Base-by-base conservation (phyloP, 2,888 invertebrate genomes). In the Oscheius sp. region DNA sequence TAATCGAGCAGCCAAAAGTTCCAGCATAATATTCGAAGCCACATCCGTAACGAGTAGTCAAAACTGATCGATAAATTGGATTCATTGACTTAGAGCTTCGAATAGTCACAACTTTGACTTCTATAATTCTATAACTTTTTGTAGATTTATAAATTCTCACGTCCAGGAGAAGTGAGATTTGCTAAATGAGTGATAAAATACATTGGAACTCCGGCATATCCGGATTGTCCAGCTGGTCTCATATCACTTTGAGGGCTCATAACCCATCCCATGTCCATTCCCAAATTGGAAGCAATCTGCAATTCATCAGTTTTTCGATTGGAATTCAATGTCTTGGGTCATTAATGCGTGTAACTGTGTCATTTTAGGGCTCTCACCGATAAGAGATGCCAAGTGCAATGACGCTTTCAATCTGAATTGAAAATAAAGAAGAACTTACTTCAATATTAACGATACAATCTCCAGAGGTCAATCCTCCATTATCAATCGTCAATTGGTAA, bases 21-120 rank as follows among this genome's bases (percentile, higher is more conserved):
- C 82, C 82, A 33, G 82, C 82, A 57, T 79, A 81, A 66, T 65
- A 77, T 64, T 80, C 80, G 46, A 74, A 77, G 20, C 63, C 73
- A 55, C 80, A 80, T 48, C 70, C 71, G 57, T 73, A 78, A 64
- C 80, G 73, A 48, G 65, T 65, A 42, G 76, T 78, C 33, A 79
- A 65, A 6, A 69, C 33, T 0, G 77, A 65, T 10, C 77, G 50
- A 45, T 78, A 79, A 29, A 72, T 27, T 6, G 76, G 75, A 29
- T 55, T 58, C 25, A 70, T 42, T 17, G 66, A 63, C 17, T 63
- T 70, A 29, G 70, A 68, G 50, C 71, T 68, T 1, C 77, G 74
- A 48, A 79, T 71, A 20, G 79, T 79, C 12, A 79, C 65, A 0
- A 76, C 67, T 42, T 70, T 55, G 10, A 74, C 71, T 70, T 75